Conservation (phyloP, 1,140 invertebrate species). For the Danaus melanippus region DNA sequence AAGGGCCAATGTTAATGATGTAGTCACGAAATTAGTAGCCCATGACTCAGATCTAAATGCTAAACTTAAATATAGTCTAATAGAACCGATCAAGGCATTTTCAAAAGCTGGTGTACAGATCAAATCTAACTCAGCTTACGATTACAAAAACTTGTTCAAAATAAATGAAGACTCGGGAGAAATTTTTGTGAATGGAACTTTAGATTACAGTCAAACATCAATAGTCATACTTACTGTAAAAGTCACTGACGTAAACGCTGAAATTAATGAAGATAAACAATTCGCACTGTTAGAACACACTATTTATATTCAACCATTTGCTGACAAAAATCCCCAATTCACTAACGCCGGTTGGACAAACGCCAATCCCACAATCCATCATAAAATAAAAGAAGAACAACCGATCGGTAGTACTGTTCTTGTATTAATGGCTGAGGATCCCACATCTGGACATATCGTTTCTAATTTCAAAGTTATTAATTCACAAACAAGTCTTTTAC, state of each 20-base stretch:
- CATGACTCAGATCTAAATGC: constrained; percentile 81
- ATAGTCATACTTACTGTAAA: constrained; percentile 84
- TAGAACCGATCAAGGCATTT: constrained; percentile 79
- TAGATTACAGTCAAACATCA: constrained; percentile 86
- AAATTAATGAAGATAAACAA: constrained; percentile 78
- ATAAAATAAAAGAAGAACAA: constrained; percentile 83
- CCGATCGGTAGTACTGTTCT: constrained; percentile 83
- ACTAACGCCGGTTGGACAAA: constrained; percentile 79
- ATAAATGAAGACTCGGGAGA: constrained; percentile 80
- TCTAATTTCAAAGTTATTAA: constrained; percentile 75
- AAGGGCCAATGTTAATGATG: constrained; percentile 76
- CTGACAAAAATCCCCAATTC: constrained; percentile 85
- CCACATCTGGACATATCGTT: constrained; percentile 76
- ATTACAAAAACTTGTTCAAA: constrained; percentile 79
- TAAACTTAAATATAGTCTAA: constrained; percentile 78
- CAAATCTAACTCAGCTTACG: constrained; percentile 74
- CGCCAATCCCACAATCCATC: constrained; percentile 77
- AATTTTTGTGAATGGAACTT: constrained; percentile 78
- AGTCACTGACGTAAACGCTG: constrained; percentile 81
- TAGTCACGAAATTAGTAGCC: constrained; percentile 77
- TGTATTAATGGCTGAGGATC: constrained; percentile 82
- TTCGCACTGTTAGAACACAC: constrained; percentile 79
- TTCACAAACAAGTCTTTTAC: constrained; percentile 67
- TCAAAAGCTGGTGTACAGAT: constrained; percentile 83
- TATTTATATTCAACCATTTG: constrained; percentile 85